These are phyloP conservation scores for Eupeodes luniger DNA, from an alignment of 2,888 invertebrate species.

Conservation along the genomic window DNA sequence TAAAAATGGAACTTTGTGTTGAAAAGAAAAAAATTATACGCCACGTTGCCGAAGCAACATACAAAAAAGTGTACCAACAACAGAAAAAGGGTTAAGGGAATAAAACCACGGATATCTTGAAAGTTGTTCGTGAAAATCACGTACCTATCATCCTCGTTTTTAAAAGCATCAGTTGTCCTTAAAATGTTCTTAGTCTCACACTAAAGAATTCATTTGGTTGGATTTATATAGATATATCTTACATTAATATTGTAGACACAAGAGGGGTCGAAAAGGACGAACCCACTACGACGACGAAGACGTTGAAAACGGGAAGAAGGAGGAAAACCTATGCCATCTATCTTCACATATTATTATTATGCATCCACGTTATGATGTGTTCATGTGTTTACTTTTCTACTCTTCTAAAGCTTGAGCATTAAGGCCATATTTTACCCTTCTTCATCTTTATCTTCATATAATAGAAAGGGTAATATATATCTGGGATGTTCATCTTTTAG, in stretches of 20 bases:
- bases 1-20: constrained; percentile 37
- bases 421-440: neutral
- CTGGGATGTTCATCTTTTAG: constrained; percentile 26
- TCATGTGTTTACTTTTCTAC: constrained; percentile 29
- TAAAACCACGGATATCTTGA: constrained; percentile 31
- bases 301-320: no score
- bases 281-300: no score
- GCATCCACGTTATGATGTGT: constrained; percentile 16
- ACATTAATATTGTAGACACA: neutral
- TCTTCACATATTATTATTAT: constrained; percentile 8
- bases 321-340: constrained; percentile 19
- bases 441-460: neutral
- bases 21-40: constrained; percentile 16
- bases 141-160: constrained; percentile 47
- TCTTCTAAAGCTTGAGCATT: constrained; percentile 3
- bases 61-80: neutral
- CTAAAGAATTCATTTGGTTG: constrained; percentile 45
- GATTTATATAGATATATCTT: neutral
- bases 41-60: constrained; percentile 24
- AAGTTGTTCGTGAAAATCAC: constrained; percentile 54
- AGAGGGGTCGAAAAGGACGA: neutral
- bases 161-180: constrained; percentile 38
- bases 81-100: constrained; percentile 38
- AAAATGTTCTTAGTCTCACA: constrained; percentile 5
- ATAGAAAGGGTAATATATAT: constrained; percentile 29